Base-by-base conservation (phyloP, 2,113 vertebrate genomes). In the Redunca redunca region DNA sequence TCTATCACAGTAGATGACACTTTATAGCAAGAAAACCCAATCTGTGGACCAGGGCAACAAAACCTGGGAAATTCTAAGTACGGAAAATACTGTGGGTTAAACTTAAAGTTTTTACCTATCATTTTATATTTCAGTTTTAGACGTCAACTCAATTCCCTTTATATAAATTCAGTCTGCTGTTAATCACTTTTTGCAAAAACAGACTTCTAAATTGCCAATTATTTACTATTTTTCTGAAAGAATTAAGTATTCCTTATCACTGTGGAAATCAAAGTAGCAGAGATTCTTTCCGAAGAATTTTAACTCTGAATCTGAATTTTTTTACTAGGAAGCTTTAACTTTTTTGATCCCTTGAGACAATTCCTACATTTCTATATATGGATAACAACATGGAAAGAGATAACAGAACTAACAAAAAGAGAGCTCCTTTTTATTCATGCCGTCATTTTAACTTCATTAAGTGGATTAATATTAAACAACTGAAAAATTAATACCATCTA, bases 251-350 rank as follows among this genome's bases (percentile, higher is more conserved):
- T 74, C 50, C 40, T 81, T 43, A 95, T 36, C 19, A 60, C n/a
- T 89, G 5, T 57, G 23, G 84, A 84, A 94, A 88, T 92, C 48
- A 88, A 81, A 3, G 50, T 82, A 82, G 52, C 28, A 74, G 5
- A 19, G 30, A 74, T 82, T 94, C n/a, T 90, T 94, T 93, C 52
- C 83, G 88, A 52, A 91, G 55, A 96, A 94, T 78, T 93, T 90
- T 62, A 90, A 85, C 12, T 92, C 46, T 84, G 48, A 94, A 87
- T 46, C 25, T 94, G 64, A 55, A 84, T 40, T 84, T 92, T 55
- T 93, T 92, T 40, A 83, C 28, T 71, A 52, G 28, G 50, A 82
- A 64, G 40, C 10, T 77, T 88, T 88, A 33, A 36, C 28, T 80
- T 7, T 81, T 88, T 74, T 81, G 25, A 62, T 93, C n/a, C 40